Conservation (phyloP, 2,113 vertebrate species). For the Choloepus hoffmanni region DNA sequence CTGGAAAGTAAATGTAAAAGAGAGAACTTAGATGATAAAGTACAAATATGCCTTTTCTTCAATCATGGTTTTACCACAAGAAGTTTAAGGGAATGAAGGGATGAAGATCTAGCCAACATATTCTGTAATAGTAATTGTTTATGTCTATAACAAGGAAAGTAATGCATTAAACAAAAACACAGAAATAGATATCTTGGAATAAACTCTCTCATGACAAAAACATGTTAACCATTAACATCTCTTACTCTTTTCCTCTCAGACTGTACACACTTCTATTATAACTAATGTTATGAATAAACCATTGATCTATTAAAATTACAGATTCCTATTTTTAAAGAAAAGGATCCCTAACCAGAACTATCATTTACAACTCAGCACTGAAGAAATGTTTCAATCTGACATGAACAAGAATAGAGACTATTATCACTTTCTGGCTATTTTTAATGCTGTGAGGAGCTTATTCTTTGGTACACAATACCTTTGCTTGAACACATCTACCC, state of each 20-base stretch:
- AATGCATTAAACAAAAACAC: not conserved
- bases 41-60: not conserved
- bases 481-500: conserved; percentile 53
- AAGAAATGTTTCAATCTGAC: not conserved
- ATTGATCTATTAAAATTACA: not conserved
- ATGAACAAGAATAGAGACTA: not conserved
- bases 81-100: no score
- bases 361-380: not conserved
- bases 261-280: not conserved
- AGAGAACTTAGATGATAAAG: not conserved
- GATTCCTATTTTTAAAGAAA: not conserved
- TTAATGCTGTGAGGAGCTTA: not conserved
- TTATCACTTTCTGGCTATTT: not conserved
- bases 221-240: not conserved
- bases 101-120: accelerated
- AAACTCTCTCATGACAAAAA: not conserved
- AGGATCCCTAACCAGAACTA: not conserved
- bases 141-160: not conserved
- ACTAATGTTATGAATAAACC: not conserved
- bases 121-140: not conserved
- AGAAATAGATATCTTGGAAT: not conserved
- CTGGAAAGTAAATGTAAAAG: not conserved
- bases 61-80: not conserved
- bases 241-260: not conserved
- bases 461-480: not conserved